Percentiles rank a stretch among this genome's conserved stretches.
phyloP scores from a whole-genome alignment of 2,888 invertebrate genomes.

The Ichneumoninae sp. region DNA sequence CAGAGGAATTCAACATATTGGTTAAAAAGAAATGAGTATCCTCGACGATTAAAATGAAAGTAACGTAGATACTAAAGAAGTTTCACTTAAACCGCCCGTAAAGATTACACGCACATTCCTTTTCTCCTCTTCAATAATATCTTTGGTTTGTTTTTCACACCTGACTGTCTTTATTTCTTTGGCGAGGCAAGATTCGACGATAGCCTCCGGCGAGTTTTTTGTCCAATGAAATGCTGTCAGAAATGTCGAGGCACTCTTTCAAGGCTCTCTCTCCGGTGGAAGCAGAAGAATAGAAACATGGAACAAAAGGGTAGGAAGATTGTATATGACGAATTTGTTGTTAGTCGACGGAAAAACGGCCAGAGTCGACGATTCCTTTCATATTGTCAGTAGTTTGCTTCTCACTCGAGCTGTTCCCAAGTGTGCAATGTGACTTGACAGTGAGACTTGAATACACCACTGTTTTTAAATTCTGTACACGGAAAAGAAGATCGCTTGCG shows the following conservation, averaged over 20 bases:
- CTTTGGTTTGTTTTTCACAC: background rate
- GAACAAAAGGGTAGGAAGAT: background rate
- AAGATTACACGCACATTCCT: background rate
- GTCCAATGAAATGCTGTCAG: background rate
- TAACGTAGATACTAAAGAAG: background rate
- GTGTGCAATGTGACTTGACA: background rate
- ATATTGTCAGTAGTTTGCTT: background rate
- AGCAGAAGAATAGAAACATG: background rate
- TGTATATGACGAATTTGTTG: background rate
- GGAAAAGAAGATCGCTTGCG: no score
- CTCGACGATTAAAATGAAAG: no score
- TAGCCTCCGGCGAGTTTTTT: background rate
- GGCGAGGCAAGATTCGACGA: background rate
- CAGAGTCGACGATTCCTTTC: background rate
- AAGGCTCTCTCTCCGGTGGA: background rate
- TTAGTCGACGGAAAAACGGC: background rate
- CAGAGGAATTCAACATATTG: no score
- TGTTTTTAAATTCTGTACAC: background rate
- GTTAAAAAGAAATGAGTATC: no score
- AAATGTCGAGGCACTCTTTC: background rate
- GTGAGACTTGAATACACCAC: background rate
- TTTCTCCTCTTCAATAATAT: constrained; percentile 9
- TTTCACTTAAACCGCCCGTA: background rate
- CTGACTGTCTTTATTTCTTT: background rate
- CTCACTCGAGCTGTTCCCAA: background rate